Base-by-base conservation (phyloP, 2,797 vertebrate species). In the Harpagifer antarcticus region DNA sequence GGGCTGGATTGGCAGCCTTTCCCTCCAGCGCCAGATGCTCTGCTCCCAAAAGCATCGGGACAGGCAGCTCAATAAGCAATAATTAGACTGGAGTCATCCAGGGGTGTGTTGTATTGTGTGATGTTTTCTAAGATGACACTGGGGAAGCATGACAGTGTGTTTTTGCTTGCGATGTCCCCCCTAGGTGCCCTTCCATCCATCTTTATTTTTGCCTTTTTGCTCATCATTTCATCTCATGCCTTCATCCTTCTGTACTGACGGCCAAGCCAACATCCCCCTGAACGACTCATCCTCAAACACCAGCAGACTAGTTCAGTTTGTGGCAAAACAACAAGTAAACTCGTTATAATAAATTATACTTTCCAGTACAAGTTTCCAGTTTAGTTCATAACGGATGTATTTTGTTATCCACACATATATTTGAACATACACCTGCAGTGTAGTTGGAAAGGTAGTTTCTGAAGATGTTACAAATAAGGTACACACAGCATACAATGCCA, bases 1-100 rank as follows among this genome's bases (percentile, higher is more conserved):
- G 50, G 48, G 42, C 27, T 17, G 37, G 48, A 53, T 82, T 83
- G 77, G 79, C 78, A 82, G 85, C 67, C 40, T 56, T 78, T 74
- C 63, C 75, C 63, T 75, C 73, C 6, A 52, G 82, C 8, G 79
- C 79, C 88, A 92, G 87, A 92, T 88, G 89, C 83, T 86, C 71
- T 64, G n/a, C 81, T 88, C 87, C 85, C 80, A 3, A 40, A 67
- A 81, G 87, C 83, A 70, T 57, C 27, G 2, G 79, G 49, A 63
- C 72, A 83, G 81, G 83, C 81, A 84, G 86, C 76, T 85, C 69
- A 73, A 50, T 50, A 55, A 67, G 70, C 74, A 79, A 69, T 75
- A 76, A 82, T 88, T 83, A 84, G 80, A 84, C 72, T 49, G 40
- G 45, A 78, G 52, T 9, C 68, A 68, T 65, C 52, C 49, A 19